Conservation (phyloP, 2,888 invertebrate species). For the Homarus gammarus region DNA sequence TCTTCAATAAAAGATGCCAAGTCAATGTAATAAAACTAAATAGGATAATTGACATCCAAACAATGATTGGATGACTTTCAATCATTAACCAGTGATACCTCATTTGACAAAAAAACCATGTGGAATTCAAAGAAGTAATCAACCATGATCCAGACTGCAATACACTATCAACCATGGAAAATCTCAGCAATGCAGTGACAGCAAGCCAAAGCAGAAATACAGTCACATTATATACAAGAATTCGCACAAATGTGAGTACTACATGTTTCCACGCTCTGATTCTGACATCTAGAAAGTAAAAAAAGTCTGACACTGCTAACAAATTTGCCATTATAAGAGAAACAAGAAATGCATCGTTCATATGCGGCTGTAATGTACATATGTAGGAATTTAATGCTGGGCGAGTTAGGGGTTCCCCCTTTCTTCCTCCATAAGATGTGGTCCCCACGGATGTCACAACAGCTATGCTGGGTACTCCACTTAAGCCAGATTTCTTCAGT, state of each 20-base stretch:
- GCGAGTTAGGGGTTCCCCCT: conserved; percentile 80
- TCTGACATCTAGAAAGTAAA: conserved; percentile 78
- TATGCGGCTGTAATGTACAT: conserved; percentile 80
- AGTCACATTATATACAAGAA: conserved; percentile 80
- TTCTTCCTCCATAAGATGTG: conserved; percentile 79
- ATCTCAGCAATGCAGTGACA: conserved; percentile 80
- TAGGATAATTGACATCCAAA: conserved; percentile 42
- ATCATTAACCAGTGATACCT: conserved; percentile 61
- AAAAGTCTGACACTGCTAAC: conserved; percentile 79
- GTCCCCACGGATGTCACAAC: conserved; percentile 80
- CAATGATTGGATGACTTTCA: conserved; percentile 50
- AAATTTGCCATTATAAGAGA: conserved; percentile 80
- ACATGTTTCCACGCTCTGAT: conserved; percentile 79
- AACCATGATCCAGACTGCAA: conserved; percentile 76
- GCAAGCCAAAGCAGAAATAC: conserved; percentile 80
- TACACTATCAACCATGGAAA: conserved; percentile 79
- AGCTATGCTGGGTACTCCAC: conserved; percentile 79
- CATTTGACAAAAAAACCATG: conserved; percentile 74
- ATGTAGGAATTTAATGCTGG: conserved; percentile 80
- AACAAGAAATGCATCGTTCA: conserved; percentile 81
- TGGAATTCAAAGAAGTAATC: conserved; percentile 49
- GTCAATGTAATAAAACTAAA: conserved; percentile 39
- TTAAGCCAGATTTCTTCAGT: conserved; percentile 74
- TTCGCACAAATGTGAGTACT: conserved; percentile 78
- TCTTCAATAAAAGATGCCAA: conserved; percentile 30